Evolutionary conservation across 2,113 vertebrate species (phyloP), one percentile per base, ranked within the genome.

Genomic region (Parotia lawesii): DNA sequence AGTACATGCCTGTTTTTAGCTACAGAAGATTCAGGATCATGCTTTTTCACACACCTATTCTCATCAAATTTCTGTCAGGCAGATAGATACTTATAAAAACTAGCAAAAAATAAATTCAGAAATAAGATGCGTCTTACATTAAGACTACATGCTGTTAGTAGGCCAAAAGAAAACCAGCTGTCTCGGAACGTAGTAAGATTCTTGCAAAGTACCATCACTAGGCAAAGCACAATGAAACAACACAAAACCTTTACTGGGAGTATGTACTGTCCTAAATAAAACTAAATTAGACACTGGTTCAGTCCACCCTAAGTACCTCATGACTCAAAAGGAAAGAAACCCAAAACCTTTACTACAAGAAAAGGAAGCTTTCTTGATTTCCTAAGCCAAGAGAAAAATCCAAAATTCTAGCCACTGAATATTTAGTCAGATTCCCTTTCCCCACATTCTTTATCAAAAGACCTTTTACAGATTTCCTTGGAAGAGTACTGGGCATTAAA

Each of bases 161-260:
- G 71, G 75, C 31, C 77, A 84, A 92, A 92, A 92, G 50, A 93
- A 93, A 93, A 76, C 5, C 85, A 94, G 45, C 27, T 94, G 45
- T 47, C 74, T 89, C 1, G 0, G 72, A 92, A 86, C 0, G 0
- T 8, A 89, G 65, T 31, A 81, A 95, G 80, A 87, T 51, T 47
- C 74, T 89, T 69, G 81, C n/a, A 58, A 93, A 95, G 61, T 61
- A 78, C 61, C 74, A 87, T 82, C 73, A 85, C n/a, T 57, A 82
- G 53, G 77, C 66, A 89, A 89, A 95, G 53, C 70, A 87, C 57
- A 93, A 65, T 42, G 48, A 85, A 85, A 93, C 37, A 72, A 61
- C 45, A 95, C 23, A 64, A 89, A 94, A 79, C 45, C 67, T 77
- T 70, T 83, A 96, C 62, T 73, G 51, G 67, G 83, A 93, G 7